Conservation (phyloP, 2,888 invertebrate species). For the Schrankia costaestrigalis region DNA sequence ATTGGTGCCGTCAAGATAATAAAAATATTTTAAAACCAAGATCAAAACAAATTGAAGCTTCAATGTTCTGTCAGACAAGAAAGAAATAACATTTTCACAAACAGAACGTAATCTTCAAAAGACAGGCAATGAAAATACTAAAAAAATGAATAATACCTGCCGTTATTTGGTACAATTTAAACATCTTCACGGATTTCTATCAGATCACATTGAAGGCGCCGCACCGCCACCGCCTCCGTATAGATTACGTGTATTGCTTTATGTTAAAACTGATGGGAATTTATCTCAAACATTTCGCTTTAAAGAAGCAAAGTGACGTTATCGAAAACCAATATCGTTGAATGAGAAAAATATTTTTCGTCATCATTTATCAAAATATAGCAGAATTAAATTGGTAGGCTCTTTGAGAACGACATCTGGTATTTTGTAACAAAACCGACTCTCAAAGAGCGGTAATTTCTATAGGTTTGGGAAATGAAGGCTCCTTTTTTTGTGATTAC, state of each 20-base stretch:
- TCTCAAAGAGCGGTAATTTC: slow-evolving; percentile 45
- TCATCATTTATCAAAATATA: slow-evolving; percentile 45
- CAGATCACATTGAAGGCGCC: slow-evolving; percentile 12
- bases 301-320: slow-evolving; percentile 34
- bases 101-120: slow-evolving; percentile 3
- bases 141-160: slow-evolving; percentile 15
- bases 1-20: too few species aligned
- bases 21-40: too few species aligned
- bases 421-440: slow-evolving; percentile 28
- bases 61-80: too few species aligned
- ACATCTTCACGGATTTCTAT: slow-evolving; percentile 20
- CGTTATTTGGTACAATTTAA: slow-evolving; percentile 14
- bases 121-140: slow-evolving; percentile 9
- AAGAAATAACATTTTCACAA: too few species aligned
- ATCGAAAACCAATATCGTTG: slow-evolving; percentile 46
- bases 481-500: slow-evolving; percentile 18
- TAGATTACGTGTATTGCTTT: slow-evolving; percentile 34
- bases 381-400: slow-evolving; percentile 22
- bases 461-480: slow-evolving; percentile 28
- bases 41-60: too few species aligned
- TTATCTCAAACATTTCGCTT: slow-evolving; percentile 31
- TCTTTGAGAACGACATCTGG: slow-evolving; percentile 40
- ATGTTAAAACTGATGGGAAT: slow-evolving; percentile 32
- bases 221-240: slow-evolving; percentile 7
- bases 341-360: slow-evolving; percentile 32